These are phyloP conservation scores for Drosophila pegasa DNA, from an alignment of 2,888 invertebrate genomes.

Conservation along the genomic window DNA sequence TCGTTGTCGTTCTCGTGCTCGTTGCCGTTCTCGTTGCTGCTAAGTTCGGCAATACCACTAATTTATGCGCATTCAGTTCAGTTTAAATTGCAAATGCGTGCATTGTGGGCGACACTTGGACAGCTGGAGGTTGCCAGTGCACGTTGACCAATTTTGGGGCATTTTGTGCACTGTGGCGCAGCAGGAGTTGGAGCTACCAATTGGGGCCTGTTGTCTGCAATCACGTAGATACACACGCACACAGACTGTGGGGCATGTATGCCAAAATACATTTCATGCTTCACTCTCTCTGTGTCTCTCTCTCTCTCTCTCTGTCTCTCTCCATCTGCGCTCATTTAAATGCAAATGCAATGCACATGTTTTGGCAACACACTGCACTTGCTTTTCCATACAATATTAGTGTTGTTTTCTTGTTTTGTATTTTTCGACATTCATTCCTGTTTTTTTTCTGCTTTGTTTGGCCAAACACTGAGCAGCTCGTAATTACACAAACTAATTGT, in stretches of 20 bases:
- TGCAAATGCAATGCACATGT: constrained; percentile 58
- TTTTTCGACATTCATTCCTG: constrained; percentile 2
- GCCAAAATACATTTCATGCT: constrained; percentile 55
- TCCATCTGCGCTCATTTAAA: constrained; percentile 43
- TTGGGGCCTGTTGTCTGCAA: constrained; percentile 53
- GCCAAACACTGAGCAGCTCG: constrained; percentile 9
- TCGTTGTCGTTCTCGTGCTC: constrained; percentile 10
- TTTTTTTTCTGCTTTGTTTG: not conserved
- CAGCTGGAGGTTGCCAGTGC: too few relatives aligned
- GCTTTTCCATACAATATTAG: constrained; percentile 13
- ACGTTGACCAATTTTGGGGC: constrained; percentile 63
- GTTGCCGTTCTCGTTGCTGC: constrained; percentile 18
- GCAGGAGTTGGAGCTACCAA: constrained; percentile 8
- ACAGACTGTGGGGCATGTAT: constrained; percentile 10
- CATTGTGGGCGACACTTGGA: constrained; percentile 42
- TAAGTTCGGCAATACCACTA: constrained; percentile 64
- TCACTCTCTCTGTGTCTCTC: not conserved
- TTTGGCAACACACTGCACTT: constrained; percentile 23
- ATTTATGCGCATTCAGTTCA: constrained; percentile 77
- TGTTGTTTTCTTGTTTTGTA: constrained; percentile 15
- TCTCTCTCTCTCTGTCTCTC: not conserved
- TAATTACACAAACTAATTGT: constrained; percentile 67
- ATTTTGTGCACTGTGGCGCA: constrained; percentile 51
- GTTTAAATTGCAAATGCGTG: constrained; percentile 76
- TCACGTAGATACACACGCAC: constrained; percentile 46